Percentiles rank a stretch among this genome's conserved stretches.
Conservation (phyloP, 2,113 vertebrate species). For the Oncorhynchus keta region DNA sequence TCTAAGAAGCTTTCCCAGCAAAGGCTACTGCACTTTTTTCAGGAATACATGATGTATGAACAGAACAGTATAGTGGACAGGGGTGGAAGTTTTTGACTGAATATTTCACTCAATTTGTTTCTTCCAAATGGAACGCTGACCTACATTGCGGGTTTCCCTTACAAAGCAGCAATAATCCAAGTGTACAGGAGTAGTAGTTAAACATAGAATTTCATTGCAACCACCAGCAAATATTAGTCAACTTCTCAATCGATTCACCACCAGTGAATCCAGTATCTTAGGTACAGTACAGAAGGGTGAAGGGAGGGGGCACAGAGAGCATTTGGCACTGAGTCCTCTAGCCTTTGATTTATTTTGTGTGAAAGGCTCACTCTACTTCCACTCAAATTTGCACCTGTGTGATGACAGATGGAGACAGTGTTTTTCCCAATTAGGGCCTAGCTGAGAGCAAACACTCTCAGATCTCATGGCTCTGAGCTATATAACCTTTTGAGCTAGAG, state of each 20-base stretch:
- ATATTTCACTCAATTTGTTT: background rate
- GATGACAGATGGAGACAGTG: constrained; percentile 21
- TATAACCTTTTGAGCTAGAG: constrained; percentile 2
- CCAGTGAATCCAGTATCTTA: too few species aligned
- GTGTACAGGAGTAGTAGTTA: too few species aligned
- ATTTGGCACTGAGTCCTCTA: background rate
- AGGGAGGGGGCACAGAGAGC: background rate
- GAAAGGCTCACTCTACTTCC: constrained; percentile 20
- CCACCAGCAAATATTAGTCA: too few species aligned
- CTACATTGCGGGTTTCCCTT: too few species aligned
- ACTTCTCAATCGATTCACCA: too few species aligned
- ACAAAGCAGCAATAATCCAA: too few species aligned
- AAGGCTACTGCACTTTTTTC: constrained; percentile 14
- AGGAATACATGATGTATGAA: constrained; percentile 14
- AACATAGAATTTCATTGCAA: too few species aligned
- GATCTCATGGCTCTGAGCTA: background rate
- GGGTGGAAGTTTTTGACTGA: background rate
- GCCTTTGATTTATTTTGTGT: constrained; percentile 27
- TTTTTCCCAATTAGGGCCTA: constrained; percentile 15
- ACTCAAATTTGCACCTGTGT: constrained; percentile 21
- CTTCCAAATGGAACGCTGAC: too few species aligned
- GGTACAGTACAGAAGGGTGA: background rate
- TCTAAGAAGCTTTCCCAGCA: constrained; percentile 11
- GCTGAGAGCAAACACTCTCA: constrained; percentile 20
- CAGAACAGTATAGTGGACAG: background rate